Evolutionary conservation across 2,797 vertebrate genomes (phyloP).

Genomic region (Rhyacichthys aspro): DNA sequence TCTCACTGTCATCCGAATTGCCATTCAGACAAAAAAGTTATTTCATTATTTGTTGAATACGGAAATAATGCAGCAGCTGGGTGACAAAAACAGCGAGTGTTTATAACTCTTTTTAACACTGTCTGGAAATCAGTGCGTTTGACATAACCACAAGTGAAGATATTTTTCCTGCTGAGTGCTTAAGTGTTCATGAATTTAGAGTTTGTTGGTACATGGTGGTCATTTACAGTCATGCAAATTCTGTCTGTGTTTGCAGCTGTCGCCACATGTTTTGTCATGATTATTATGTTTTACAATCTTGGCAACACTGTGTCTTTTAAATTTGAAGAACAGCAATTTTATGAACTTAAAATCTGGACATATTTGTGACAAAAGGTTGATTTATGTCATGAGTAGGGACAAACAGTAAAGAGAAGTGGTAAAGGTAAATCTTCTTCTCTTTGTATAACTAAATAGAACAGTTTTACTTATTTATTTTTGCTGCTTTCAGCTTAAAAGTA

Average conservation of each 20-base stretch:
- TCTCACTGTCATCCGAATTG: no score
- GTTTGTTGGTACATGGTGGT: slow-evolving; percentile 26
- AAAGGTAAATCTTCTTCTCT: no score
- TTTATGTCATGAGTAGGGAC: not conserved
- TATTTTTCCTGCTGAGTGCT: slow-evolving; percentile 21
- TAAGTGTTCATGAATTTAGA: slow-evolving; percentile 33
- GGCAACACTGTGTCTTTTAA: not conserved
- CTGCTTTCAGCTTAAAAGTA: not conserved
- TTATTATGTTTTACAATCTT: not conserved
- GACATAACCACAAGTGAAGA: slow-evolving; percentile 47
- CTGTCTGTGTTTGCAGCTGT: slow-evolving; percentile 1
- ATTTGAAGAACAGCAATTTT: slow-evolving; percentile 1
- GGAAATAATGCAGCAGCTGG: slow-evolving; percentile 39
- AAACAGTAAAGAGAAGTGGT: not conserved
- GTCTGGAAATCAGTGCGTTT: slow-evolving; percentile 40
- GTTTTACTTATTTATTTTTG: not conserved
- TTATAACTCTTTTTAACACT: slow-evolving; percentile 24
- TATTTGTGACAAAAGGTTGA: no score
- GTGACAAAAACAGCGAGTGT: slow-evolving; percentile 43
- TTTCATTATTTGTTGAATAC: no score
- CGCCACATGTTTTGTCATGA: slow-evolving; percentile 1
- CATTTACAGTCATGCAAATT: slow-evolving; percentile 17
- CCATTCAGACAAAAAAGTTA: no score
- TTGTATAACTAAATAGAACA: no score
- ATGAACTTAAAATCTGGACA: not conserved